Evolutionary conservation across 2,797 vertebrate species (phyloP), one percentile per base, ranked within the genome.

Genomic region (Dromococcyx pavoninus): DNA sequence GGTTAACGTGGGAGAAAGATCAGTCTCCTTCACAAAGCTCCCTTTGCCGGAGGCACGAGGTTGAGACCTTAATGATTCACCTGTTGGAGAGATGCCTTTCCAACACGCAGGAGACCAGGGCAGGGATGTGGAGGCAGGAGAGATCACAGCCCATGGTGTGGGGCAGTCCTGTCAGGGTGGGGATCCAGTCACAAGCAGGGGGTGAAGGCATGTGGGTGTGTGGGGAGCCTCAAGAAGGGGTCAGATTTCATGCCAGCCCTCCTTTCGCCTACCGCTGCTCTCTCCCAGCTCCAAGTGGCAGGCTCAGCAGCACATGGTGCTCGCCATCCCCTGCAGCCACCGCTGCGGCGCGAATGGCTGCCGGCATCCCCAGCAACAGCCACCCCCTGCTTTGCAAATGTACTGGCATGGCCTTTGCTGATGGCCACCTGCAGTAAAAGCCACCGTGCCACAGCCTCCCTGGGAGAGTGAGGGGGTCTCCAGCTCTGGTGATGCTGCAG

Each of bases 11-110:
- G 57, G 84, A 95, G 72, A 80, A 88, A 92, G 82, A 94, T 92
- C 86, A 7, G 30, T 87, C 60, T 94, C 43, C 51, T 82, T 92
- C 88, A 95, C 96, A 94, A 95, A 95, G 94, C 79, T 92, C 62
- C 62, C 94, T 96, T 96, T 92, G 79, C 92, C 93, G 77, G 41
- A 84, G 73, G 87, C 92, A 81, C 48, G 28, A 33, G 28, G 43
- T 73, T 73, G 72, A 95, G 91, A 89, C 88, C 91, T 96, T 95
- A 94, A 96, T 94, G 93, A 97, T 96, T 96, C 92, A 96, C 95
- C 95, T 97, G 95, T 91, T 95, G 95, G 94, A 96, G 79, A 96
- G 89, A 53, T 76, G 85, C 87, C 92, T 95, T 97, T 95, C 92
- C 86, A 92, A 88, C 62, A 91, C 30, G 87, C 67, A 69, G 37